phyloP scores from a whole-genome alignment of 2,113 vertebrate genomes.

The Alligator sinensis region DNA sequence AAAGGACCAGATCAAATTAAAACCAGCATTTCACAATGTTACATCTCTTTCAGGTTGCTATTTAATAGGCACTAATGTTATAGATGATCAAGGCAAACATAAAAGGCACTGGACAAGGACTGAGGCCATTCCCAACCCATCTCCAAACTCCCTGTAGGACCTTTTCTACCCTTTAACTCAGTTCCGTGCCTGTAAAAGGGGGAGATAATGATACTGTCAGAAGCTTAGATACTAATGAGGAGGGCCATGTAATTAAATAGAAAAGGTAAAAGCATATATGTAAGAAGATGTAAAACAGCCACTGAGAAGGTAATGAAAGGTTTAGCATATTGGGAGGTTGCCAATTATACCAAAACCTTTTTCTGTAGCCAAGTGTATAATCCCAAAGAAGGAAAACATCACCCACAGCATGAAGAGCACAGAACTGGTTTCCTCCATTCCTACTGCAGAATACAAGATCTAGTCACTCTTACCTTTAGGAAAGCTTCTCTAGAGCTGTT shows the following conservation, averaged over 20 bases:
- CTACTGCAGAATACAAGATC: background rate
- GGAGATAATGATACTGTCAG: background rate
- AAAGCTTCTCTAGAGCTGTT: background rate
- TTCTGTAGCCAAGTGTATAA: rapidly evolving
- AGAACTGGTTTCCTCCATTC: background rate
- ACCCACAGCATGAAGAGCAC: background rate
- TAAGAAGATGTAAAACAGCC: background rate
- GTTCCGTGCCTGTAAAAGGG: background rate
- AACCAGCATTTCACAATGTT: background rate
- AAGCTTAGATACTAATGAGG: background rate
- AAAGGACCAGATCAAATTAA: background rate
- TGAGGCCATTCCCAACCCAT: background rate
- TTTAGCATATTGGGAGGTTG: rapidly evolving
- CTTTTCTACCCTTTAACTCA: background rate
- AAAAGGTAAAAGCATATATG: background rate
- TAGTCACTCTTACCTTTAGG: background rate
- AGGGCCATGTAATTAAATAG: background rate
- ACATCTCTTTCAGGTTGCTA: background rate
- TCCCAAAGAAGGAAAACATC: background rate
- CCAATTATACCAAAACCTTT: background rate
- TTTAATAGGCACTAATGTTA: background rate
- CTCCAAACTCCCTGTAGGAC: rapidly evolving
- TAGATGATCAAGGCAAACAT: background rate
- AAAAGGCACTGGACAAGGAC: background rate
- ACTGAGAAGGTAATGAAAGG: background rate